Percentiles rank a stretch among this genome's conserved stretches.
phyloP scores from a whole-genome alignment of 2,113 vertebrate genomes.

The Syngnathus scovelli region DNA sequence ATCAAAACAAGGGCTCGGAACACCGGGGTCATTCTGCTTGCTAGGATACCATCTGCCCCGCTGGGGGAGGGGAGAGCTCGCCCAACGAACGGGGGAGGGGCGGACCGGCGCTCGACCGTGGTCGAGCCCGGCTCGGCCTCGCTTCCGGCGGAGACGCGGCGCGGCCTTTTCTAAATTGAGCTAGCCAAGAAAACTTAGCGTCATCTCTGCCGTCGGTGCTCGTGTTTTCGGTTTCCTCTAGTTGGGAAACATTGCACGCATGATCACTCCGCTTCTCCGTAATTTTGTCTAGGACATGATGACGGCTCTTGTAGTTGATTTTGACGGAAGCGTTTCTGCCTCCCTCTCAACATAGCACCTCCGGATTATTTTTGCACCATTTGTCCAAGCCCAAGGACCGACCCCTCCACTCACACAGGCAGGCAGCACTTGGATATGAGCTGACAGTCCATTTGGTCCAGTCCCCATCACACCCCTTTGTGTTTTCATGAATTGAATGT shows the following conservation, averaged over 20 bases:
- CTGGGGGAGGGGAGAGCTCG: conserved; percentile 71
- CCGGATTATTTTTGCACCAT: neutral
- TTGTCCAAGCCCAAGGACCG: conserved; percentile 18
- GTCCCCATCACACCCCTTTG: conserved; percentile 24
- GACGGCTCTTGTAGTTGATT: conserved; percentile 30
- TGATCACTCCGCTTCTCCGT: conserved; percentile 6
- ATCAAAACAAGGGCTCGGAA: conserved; percentile 88
- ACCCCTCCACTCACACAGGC: conserved; percentile 13
- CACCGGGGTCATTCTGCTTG: conserved; percentile 84
- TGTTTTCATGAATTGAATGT: conserved; percentile 35
- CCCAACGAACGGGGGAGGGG: conserved; percentile 51
- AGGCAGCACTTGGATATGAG: conserved; percentile 22
- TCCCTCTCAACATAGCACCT: conserved; percentile 10
- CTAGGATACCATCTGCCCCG: conserved; percentile 86
- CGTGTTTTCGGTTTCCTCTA: no score
- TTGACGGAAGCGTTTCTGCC: conserved; percentile 10
- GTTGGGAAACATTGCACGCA: conserved; percentile 11
- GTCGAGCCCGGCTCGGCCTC: conserved; percentile 28
- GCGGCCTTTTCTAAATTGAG: neutral
- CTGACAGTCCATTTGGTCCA: conserved; percentile 36
- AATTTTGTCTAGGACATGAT: conserved; percentile 5
- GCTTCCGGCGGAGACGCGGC: neutral
- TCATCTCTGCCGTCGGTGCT: neutral
- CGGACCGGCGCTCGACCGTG: conserved; percentile 57
- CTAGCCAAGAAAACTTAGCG: neutral